Percentiles rank a stretch among this genome's conserved stretches.
Evolutionary conservation across 2,113 vertebrate species (phyloP).

Genomic region (Hymenochirus boettgeri): DNA sequence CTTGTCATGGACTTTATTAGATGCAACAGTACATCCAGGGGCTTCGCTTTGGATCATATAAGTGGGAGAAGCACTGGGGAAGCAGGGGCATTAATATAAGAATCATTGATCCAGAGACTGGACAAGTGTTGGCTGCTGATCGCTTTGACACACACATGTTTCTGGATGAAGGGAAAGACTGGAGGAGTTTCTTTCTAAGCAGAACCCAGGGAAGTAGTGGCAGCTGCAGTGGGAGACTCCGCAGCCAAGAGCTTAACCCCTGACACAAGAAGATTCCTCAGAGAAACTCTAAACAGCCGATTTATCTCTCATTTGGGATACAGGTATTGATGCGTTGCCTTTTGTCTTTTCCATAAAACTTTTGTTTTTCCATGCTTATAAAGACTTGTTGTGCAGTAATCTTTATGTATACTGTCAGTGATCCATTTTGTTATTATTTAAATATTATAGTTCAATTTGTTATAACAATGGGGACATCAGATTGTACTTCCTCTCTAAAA

Average conservation of each 20-base stretch:
- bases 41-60: slow-evolving; percentile 39
- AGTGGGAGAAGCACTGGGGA: slow-evolving; percentile 47
- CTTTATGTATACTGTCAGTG: too few relatives aligned
- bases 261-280: slow-evolving; percentile 41
- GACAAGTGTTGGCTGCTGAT: slow-evolving; percentile 25
- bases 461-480: too few relatives aligned
- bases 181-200: slow-evolving; percentile 24
- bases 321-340: too few relatives aligned
- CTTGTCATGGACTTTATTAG: slow-evolving; percentile 44
- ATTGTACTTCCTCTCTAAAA: too few relatives aligned
- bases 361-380: too few relatives aligned
- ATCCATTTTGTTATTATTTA: too few relatives aligned
- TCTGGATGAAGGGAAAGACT: slow-evolving; percentile 42
- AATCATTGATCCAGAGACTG: slow-evolving; percentile 47
- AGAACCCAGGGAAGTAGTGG: slow-evolving; percentile 39
- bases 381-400: too few relatives aligned
- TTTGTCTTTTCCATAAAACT: too few relatives aligned
- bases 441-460: too few relatives aligned
- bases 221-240: slow-evolving; percentile 44
- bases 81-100: slow-evolving; percentile 50
- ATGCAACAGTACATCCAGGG: slow-evolving; percentile 45
- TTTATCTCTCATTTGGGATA: slow-evolving; percentile 41
- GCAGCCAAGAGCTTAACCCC: slow-evolving; percentile 45
- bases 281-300: slow-evolving; percentile 34
- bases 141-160: slow-evolving; percentile 49